These are phyloP conservation scores for Psittacula cyanocephala DNA, from an alignment of 2,113 vertebrate species.

Conservation along the genomic window DNA sequence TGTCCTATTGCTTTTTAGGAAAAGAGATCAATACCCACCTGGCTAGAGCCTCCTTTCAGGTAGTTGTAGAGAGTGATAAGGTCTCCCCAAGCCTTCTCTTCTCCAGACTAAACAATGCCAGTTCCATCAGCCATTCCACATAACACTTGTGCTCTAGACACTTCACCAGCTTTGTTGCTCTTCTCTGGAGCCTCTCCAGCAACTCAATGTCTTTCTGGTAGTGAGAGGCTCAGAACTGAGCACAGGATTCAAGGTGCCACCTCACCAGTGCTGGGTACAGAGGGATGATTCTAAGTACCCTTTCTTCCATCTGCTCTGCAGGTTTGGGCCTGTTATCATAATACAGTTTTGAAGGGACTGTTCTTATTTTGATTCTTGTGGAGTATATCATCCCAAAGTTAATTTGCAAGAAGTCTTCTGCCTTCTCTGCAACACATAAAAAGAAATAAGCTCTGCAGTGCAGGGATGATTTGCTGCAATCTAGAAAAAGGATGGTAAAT, in stretches of 20 bases:
- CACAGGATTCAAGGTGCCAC: neutral
- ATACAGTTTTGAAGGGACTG: neutral
- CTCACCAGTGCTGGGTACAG: neutral
- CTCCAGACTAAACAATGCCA: neutral
- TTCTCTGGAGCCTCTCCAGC: neutral
- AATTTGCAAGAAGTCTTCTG: neutral
- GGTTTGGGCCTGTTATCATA: neutral
- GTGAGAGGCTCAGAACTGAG: neutral
- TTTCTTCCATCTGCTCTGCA: neutral
- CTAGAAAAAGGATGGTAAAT: neutral
- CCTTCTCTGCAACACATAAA: neutral
- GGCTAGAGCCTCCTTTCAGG: neutral
- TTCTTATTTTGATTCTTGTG: neutral
- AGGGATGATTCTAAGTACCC: neutral
- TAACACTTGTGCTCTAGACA: neutral
- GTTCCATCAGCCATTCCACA: neutral
- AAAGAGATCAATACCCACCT: neutral
- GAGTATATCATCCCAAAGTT: neutral
- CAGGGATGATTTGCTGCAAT: neutral
- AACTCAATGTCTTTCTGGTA: neutral
- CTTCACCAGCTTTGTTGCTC: neutral
- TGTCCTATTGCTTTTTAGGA: neutral
- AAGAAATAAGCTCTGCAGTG: neutral
- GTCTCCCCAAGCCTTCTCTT: neutral
- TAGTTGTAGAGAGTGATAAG: neutral